Evolutionary conservation across 2,113 vertebrate species (phyloP).

Genomic region (Nothoprocta pentlandii): DNA sequence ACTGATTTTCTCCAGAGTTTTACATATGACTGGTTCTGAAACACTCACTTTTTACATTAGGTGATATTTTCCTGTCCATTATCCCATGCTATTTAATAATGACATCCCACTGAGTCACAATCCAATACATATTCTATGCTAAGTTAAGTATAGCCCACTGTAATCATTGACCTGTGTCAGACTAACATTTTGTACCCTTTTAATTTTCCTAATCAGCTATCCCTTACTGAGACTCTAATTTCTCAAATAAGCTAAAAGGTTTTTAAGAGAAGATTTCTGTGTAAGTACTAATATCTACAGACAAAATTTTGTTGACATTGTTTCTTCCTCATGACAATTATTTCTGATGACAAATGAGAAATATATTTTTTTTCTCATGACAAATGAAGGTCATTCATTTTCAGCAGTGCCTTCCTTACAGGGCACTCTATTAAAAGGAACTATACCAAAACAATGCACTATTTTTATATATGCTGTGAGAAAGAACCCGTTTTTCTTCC

Average conservation of each 20-base stretch:
- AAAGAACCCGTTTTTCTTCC: background rate
- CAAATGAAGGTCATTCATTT: background rate
- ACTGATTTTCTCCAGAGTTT: background rate
- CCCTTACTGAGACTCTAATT: background rate
- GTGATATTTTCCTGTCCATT: background rate
- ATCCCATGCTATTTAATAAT: background rate
- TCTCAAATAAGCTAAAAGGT: background rate
- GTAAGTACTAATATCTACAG: background rate
- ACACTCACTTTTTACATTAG: background rate
- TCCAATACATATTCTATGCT: background rate
- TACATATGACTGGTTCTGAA: background rate
- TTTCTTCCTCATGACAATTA: background rate
- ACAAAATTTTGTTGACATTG: background rate
- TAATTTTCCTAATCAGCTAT: background rate
- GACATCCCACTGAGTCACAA: background rate
- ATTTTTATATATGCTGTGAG: background rate
- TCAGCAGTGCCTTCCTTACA: background rate
- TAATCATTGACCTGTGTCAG: background rate
- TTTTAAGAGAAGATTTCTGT: background rate
- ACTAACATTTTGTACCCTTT: background rate
- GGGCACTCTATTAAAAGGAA: background rate
- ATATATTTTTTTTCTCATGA: no score
- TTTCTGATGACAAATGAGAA: background rate
- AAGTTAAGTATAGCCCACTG: background rate
- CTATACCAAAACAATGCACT: background rate